phyloP scores from a whole-genome alignment of 2,888 invertebrate genomes.

The Drosophila siamana region DNA sequence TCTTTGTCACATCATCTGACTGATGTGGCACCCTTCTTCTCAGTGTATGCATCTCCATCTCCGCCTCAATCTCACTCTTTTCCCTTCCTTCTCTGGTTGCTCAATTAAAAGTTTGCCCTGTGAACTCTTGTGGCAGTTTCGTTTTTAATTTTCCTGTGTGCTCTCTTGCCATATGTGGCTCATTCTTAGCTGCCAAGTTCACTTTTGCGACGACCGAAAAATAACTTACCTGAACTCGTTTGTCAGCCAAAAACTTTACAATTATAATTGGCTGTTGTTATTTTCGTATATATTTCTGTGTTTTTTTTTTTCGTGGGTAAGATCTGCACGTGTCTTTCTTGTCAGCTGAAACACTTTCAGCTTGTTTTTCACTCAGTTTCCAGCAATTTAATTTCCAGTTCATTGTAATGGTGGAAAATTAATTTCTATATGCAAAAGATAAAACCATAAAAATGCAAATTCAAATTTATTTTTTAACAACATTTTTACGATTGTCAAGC shows the following conservation, averaged over 20 bases:
- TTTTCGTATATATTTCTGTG: neutral
- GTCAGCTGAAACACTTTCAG: neutral
- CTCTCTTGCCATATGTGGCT: conserved; percentile 27
- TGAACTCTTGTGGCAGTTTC: conserved; percentile 38
- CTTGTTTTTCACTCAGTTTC: conserved; percentile 9
- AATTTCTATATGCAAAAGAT: conserved; percentile 51
- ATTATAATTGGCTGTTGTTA: conserved; percentile 52
- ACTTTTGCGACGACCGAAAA: conserved; percentile 5
- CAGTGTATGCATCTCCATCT: neutral
- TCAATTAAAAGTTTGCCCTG: conserved; percentile 70
- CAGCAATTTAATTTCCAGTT: conserved; percentile 39
- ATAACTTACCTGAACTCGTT: conserved; percentile 14
- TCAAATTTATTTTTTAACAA: conserved; percentile 55
- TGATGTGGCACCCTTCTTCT: neutral
- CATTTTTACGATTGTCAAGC: conserved; percentile 64
- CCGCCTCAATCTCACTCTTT: neutral
- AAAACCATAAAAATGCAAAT: conserved; percentile 72
- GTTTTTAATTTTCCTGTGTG: conserved; percentile 73
- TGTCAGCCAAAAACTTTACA: conserved; percentile 30
- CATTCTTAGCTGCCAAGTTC: conserved; percentile 34
- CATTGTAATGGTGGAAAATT: conserved; percentile 41
- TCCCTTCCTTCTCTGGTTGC: conserved; percentile 7
- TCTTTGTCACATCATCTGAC: conserved; percentile 52
- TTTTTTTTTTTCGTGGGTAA: conserved; percentile 13
- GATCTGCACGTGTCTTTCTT: conserved; percentile 16